phyloP scores from a whole-genome alignment of 2,113 vertebrate species.

The Leiothrix lutea region DNA sequence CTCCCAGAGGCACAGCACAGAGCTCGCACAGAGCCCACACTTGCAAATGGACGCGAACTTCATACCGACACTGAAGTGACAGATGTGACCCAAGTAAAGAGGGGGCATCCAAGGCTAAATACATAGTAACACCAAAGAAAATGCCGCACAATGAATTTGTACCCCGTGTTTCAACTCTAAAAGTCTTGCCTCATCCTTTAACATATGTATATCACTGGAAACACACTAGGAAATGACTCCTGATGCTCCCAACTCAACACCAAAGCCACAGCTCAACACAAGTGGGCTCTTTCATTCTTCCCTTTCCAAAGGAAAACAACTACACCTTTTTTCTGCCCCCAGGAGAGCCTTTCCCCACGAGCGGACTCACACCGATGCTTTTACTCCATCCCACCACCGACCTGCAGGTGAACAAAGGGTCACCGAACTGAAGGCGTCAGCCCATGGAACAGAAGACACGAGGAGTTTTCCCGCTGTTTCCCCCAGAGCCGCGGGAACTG shows the following conservation, averaged over 20 bases:
- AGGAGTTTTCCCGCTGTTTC: fast-evolving
- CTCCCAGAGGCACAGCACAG: fast-evolving
- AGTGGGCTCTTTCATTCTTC: fast-evolving
- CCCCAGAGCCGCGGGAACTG: not conserved
- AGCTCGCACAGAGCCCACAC: not conserved
- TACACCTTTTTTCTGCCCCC: fast-evolving
- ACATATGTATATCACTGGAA: not conserved
- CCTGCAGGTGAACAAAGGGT: not conserved
- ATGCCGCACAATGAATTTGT: not conserved
- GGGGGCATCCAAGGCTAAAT: not conserved
- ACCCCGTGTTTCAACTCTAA: not conserved
- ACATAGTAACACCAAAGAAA: not conserved
- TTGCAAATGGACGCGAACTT: fast-evolving
- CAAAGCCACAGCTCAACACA: not conserved
- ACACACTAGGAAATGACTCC: fast-evolving
- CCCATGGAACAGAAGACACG: fast-evolving
- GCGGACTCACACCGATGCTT: fast-evolving
- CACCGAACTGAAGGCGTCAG: fast-evolving
- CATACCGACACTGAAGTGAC: not conserved
- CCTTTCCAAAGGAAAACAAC: not conserved
- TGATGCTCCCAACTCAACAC: not conserved
- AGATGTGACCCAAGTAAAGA: fast-evolving
- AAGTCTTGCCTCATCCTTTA: not conserved
- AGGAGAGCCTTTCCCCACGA: not conserved
- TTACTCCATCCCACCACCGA: not conserved